phyloP scores from a whole-genome alignment of 1,140 invertebrate genomes.

The Temnothorax longispinosus region DNA sequence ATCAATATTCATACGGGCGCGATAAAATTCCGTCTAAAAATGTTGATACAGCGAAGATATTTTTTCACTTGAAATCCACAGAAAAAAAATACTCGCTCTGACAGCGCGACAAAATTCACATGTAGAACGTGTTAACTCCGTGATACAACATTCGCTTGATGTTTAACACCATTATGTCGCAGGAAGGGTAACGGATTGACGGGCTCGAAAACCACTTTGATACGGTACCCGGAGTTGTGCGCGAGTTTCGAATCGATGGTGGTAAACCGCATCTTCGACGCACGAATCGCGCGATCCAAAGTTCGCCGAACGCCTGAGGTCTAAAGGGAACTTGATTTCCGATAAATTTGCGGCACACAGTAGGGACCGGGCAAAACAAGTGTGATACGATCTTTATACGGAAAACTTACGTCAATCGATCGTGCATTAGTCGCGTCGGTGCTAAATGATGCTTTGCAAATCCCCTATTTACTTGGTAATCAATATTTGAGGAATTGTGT shows the following conservation, averaged over 20 bases:
- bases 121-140: background rate
- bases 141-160: constrained; percentile 15
- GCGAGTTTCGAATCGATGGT: constrained; percentile 53
- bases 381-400: constrained; percentile 50
- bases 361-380: constrained; percentile 37
- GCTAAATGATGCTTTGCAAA: background rate
- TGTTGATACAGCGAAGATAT: constrained; percentile 16
- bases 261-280: constrained; percentile 59
- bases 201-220: constrained; percentile 37
- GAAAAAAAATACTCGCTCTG: background rate
- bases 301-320: constrained; percentile 51
- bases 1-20: constrained; percentile 49
- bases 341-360: constrained; percentile 64
- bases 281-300: constrained; percentile 56
- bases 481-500: background rate
- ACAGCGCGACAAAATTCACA: background rate
- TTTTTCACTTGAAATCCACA: constrained; percentile 23
- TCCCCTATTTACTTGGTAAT: background rate
- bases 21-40: constrained; percentile 47
- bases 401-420: constrained; percentile 24
- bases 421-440: background rate
- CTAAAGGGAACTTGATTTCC: constrained; percentile 59
- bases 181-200: constrained; percentile 43
- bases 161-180: constrained; percentile 35
- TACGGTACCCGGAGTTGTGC: constrained; percentile 30